Evolutionary conservation across 2,888 invertebrate species (phyloP).

Genomic region (Sabatieria punctata): DNA sequence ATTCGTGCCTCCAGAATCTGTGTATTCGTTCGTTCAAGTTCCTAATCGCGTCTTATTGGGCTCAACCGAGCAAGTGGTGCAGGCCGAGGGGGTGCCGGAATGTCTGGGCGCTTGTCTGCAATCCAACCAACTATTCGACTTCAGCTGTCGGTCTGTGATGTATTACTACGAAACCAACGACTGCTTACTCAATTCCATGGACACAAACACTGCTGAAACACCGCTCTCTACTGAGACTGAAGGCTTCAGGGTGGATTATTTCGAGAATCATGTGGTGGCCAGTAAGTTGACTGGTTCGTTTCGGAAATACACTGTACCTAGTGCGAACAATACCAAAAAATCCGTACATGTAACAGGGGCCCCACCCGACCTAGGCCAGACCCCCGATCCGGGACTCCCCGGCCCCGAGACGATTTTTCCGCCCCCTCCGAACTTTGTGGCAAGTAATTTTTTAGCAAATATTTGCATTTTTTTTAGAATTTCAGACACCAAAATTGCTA

Average conservation of each 20-base stretch:
- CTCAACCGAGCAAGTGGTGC: slow-evolving; percentile 5
- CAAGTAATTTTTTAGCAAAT: no score
- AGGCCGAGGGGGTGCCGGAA: not conserved
- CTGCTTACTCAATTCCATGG: slow-evolving; percentile 8
- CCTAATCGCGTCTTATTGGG: not conserved
- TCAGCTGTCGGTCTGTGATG: slow-evolving; percentile 8
- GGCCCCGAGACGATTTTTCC: no score
- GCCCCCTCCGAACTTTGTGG: no score
- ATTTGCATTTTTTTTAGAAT: no score
- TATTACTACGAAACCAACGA: slow-evolving; percentile 4
- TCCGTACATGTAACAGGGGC: not conserved
- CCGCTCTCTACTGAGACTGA: slow-evolving; percentile 4
- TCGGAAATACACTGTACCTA: not conserved
- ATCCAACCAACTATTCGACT: slow-evolving; percentile 1
- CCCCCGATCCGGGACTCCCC: no score
- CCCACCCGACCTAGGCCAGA: no score
- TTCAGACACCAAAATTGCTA: no score
- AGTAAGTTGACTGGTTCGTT: not conserved
- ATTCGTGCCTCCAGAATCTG: not conserved
- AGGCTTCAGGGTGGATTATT: slow-evolving; percentile 10
- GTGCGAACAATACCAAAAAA: not conserved
- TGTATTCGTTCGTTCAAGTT: slow-evolving; percentile 4
- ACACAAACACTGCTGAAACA: not conserved
- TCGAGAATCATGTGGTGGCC: slow-evolving; percentile 5
- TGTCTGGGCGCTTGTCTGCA: slow-evolving; percentile 8